These are phyloP conservation scores for Apteryx owenii DNA, from an alignment of 2,113 vertebrate species.

Conservation along the genomic window DNA sequence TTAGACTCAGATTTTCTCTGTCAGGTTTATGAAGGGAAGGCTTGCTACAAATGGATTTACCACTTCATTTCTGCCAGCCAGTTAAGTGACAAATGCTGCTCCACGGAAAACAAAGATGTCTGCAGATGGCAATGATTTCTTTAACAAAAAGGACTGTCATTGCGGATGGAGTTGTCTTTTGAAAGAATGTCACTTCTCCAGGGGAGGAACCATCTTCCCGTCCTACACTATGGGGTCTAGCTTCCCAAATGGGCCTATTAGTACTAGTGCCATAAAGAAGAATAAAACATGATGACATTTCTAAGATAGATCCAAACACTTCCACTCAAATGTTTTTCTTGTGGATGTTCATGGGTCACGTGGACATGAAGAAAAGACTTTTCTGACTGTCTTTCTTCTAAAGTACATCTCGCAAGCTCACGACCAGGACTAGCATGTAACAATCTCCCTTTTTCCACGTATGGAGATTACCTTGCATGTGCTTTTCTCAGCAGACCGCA, in stretches of 20 bases:
- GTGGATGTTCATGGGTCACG: background rate
- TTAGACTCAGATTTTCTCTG: background rate
- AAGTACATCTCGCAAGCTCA: background rate
- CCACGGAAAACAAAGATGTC: background rate
- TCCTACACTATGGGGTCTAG: background rate
- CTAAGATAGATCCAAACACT: background rate
- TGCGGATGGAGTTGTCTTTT: background rate
- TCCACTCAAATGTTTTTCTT: background rate
- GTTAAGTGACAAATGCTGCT: background rate
- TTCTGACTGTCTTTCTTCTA: background rate
- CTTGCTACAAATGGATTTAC: background rate
- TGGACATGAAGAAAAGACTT: background rate
- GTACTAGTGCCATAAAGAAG: background rate
- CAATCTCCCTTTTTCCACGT: background rate
- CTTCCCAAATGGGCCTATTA: background rate
- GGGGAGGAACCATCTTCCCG: background rate
- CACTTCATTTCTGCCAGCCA: background rate
- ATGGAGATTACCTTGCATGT: background rate
- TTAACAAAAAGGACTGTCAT: background rate
- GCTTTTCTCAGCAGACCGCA: background rate
- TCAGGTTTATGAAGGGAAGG: background rate
- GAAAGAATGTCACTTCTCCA: background rate
- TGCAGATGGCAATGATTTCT: background rate
- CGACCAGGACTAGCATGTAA: background rate
- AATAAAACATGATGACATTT: background rate